Evolutionary conservation across 1,140 invertebrate genomes (phyloP).

Genomic region (Cydia pomonella): DNA sequence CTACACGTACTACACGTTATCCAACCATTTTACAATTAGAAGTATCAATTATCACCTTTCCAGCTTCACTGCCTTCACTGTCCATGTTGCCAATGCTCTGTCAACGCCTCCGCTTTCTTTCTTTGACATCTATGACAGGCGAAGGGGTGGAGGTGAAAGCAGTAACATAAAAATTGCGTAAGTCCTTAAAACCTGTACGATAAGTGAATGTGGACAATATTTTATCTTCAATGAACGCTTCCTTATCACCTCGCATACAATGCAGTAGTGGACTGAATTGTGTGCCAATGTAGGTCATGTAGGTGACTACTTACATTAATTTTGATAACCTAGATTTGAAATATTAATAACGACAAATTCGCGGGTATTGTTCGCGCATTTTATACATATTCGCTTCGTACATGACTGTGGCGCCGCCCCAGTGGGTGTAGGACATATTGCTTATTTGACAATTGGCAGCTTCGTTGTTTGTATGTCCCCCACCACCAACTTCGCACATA

Average conservation of each 20-base stretch:
- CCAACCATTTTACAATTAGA: constrained; percentile 37
- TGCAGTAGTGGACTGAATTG: constrained; percentile 51
- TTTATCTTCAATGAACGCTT: constrained; percentile 34
- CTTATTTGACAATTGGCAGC: too few relatives aligned
- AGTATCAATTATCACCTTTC: constrained; percentile 51
- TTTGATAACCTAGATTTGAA: background rate
- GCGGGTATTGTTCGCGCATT: too few relatives aligned
- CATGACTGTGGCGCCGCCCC: too few relatives aligned
- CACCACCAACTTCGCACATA: too few relatives aligned
- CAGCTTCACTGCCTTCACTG: constrained; percentile 42
- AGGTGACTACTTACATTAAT: background rate
- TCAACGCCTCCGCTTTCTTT: constrained; percentile 43
- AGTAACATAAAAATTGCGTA: constrained; percentile 37
- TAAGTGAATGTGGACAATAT: constrained; percentile 17
- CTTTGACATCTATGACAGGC: constrained; percentile 38
- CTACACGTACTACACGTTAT: constrained; percentile 34
- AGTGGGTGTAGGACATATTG: too few relatives aligned
- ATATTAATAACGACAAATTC: too few relatives aligned
- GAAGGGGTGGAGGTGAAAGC: constrained; percentile 47
- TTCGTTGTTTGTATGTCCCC: too few relatives aligned
- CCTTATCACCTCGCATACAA: constrained; percentile 47
- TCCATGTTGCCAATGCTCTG: constrained; percentile 25
- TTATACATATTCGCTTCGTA: too few relatives aligned
- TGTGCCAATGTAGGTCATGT: background rate
- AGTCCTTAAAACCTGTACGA: constrained; percentile 41